phyloP scores from a whole-genome alignment of 2,113 vertebrate species.

The Melanerpes formicivorus region DNA sequence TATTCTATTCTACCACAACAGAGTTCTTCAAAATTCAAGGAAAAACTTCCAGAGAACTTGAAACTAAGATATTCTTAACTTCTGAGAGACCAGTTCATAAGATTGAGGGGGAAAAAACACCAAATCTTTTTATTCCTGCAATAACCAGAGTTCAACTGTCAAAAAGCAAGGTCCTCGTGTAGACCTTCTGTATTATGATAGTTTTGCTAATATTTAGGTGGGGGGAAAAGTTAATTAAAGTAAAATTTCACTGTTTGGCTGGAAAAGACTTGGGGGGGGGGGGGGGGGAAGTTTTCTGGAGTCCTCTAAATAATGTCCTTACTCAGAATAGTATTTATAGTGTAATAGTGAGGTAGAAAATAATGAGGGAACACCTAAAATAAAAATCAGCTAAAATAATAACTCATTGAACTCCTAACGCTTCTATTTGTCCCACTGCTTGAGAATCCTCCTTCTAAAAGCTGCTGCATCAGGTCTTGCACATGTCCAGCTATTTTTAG shows the following conservation, averaged over 20 bases:
- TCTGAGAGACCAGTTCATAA: neutral
- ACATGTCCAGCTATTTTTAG: slow-evolving; percentile 70
- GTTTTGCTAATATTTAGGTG: neutral
- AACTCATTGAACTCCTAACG: neutral
- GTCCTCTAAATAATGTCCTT: neutral
- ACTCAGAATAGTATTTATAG: neutral
- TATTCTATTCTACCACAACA: neutral
- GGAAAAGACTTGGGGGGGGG: neutral
- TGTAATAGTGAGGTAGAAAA: neutral
- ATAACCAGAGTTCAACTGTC: neutral
- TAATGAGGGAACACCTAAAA: neutral
- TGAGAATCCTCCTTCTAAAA: slow-evolving; percentile 39
- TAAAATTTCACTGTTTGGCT: neutral
- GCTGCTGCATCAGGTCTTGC: slow-evolving; percentile 60
- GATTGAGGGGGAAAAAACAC: neutral
- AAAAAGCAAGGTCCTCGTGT: neutral
- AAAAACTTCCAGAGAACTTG: neutral
- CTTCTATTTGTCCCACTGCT: slow-evolving; percentile 3
- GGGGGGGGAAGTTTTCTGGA: neutral
- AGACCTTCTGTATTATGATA: neutral
- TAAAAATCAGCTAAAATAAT: neutral
- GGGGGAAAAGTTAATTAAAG: neutral
- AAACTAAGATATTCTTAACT: neutral
- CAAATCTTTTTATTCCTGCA: neutral
- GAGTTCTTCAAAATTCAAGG: neutral